phyloP scores from a whole-genome alignment of 2,888 invertebrate genomes.

The Mythimna albipuncta region DNA sequence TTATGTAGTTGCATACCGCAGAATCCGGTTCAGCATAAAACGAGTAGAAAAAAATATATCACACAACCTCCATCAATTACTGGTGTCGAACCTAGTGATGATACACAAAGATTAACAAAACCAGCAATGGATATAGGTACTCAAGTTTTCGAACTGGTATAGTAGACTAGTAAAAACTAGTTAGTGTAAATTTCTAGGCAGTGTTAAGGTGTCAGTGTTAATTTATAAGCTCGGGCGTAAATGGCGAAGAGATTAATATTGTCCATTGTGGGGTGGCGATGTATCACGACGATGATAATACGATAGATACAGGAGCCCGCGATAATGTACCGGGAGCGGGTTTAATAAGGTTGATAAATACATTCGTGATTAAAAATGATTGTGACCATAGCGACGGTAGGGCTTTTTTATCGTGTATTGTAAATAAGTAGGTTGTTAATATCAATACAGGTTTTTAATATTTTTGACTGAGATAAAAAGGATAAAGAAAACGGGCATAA shows the following conservation, averaged over 20 bases:
- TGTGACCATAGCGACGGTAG: constrained; percentile 1
- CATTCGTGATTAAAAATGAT: constrained; percentile 37
- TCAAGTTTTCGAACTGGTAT: constrained; percentile 34
- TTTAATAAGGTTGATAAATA: constrained; percentile 45
- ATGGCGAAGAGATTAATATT: constrained; percentile 61
- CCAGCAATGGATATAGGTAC: constrained; percentile 35
- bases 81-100: constrained; percentile 2
- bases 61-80: constrained; percentile 38
- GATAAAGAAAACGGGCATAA: background rate
- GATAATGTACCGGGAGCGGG: constrained; percentile 35
- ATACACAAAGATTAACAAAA: constrained; percentile 29
- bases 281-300: constrained; percentile 52
- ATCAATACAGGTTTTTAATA: background rate
- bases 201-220: constrained; percentile 54
- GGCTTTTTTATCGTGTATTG: constrained; percentile 7
- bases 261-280: constrained; percentile 59
- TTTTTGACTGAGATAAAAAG: background rate
- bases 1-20: constrained; percentile 47
- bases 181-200: constrained; percentile 54
- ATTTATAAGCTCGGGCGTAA: constrained; percentile 60
- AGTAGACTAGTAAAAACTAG: constrained; percentile 57
- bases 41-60: constrained; percentile 38
- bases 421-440: constrained; percentile 35
- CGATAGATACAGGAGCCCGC: constrained; percentile 30
- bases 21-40: constrained; percentile 49